Evolutionary conservation across 1,140 invertebrate species (phyloP).

Genomic region (Macrosteles quadrilineatus): DNA sequence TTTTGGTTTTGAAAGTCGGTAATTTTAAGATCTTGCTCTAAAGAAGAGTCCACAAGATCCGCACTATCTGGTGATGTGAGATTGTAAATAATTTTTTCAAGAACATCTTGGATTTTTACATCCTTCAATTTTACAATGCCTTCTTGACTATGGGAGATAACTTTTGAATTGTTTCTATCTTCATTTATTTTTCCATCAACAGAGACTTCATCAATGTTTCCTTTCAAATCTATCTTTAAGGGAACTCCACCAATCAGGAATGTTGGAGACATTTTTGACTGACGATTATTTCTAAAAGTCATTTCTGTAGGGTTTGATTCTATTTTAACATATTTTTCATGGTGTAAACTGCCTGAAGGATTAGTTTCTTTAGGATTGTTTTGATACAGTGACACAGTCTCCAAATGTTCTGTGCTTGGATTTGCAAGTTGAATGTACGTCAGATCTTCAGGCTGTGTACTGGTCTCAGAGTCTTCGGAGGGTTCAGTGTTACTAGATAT

Average conservation of each 20-base stretch:
- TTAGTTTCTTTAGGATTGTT: no score
- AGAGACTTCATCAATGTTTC: background rate
- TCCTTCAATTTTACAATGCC: slow-evolving; percentile 13
- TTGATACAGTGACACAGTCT: no score
- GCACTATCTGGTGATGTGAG: background rate
- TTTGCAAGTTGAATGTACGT: no score
- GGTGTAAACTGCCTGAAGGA: background rate
- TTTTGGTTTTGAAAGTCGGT: background rate
- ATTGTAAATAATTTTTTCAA: slow-evolving; percentile 25
- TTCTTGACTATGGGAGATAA: background rate
- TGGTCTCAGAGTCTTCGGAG: no score
- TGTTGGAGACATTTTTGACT: background rate
- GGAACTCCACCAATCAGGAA: background rate
- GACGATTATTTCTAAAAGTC: background rate
- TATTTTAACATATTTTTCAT: background rate
- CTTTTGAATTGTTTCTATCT: background rate
- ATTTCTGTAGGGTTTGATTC: no score
- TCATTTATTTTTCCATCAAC: background rate
- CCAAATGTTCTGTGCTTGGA: no score
- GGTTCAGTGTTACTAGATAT: no score
- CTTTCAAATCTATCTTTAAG: background rate
- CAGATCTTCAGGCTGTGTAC: no score
- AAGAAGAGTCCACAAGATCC: background rate
- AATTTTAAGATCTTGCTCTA: background rate
- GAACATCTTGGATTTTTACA: slow-evolving; percentile 9